Base-by-base conservation (phyloP, 2,797 vertebrate species). In the Leptoclinus maculatus region DNA sequence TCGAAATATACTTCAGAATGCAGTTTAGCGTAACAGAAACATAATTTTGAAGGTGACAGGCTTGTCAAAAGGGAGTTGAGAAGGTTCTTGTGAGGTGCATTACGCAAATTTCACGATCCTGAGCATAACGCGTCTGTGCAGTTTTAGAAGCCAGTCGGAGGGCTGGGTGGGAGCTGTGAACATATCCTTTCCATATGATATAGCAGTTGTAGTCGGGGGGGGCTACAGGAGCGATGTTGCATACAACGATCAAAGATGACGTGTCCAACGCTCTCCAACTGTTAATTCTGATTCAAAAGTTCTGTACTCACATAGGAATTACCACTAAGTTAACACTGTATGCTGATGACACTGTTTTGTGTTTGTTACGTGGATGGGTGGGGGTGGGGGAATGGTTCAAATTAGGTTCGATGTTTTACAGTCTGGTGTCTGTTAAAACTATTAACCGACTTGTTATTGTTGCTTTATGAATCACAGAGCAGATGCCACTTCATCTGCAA, bases 401-500 rank as follows among this genome's bases (percentile, higher is more conserved):
- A 84, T 78, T 89, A 70, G 76, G 71, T 89, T 92, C 21, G 84
- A 83, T 90, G 90, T 92, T 89, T 91, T 88, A 71, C 62, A 58
- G 85, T 91, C 88, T 86, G 81, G 78, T 91, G 82, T 91, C 83
- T 78, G 87, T 84, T 91, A 8, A 86, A 87, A 87, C 70, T 88
- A 86, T 87, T 86, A 83, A 87, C 85, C 79, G 83, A 88, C 88
- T 90, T 88, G 86, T 88, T 91, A 79, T 83, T 68, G 78, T 91
- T 91, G 84, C 90, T 91, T 93, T 90, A 85, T 84, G 86, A 84
- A 91, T 89, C 91, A 92, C 91, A 79, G 90, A 91, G 91, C 92
- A 92, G 92, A 91, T 90, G 91, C 92, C 89, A 88, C 92, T 83
- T 94, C 84, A 85, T 93, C 87, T 91, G 86, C 91, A 80, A 86